Base-by-base conservation (phyloP, 2,888 invertebrate species). In the Ectemnius cavifrons region DNA sequence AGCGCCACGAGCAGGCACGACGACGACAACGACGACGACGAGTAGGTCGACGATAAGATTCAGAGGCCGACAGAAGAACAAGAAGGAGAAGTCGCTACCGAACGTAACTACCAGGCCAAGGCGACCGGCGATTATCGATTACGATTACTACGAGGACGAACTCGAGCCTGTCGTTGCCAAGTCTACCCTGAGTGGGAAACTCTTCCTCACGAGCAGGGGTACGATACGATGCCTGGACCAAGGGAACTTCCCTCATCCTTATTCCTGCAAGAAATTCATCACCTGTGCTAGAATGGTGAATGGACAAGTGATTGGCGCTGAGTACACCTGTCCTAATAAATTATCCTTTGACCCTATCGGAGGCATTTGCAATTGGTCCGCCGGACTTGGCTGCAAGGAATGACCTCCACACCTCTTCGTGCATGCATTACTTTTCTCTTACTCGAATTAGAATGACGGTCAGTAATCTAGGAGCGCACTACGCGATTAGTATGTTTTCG, bases 191-290 rank as follows among this genome's bases (percentile, higher is more conserved):
- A 92, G 93, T 89, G 91, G 94, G 89, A 94, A 95, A 88, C 94
- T 94, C 28, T 90, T 92, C 60, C 87, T 93, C 28, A 93, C 92
- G 71, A 91, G 88, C 23, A 92, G 92, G 89, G 93, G 94, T 45
- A 93, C 93, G 67, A 95, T 98, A 82, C 95, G 96, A 82, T 98
- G 98, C 88, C 91, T 96, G 71, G 97, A 97, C 90, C 95, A 96
- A 84, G 98, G 98, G 52, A 97, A 96, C 90, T 98, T 97, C 91
- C 96, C 97, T 0, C 97, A 98, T 92, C 98, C 98, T 2, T 93
- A 94, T 16, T 97, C 96, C 0, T 98, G 98, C 91, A 96, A 95
- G 91, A 97, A 97, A 91, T 98, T 97, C 90, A 97, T 98, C 85
- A 96, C 96, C 20, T 98, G 98, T 91, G 97, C 97, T 28, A 94